Evolutionary conservation across 2,113 vertebrate species (phyloP), one percentile per base, ranked within the genome.

Genomic region (Nibea albiflora): DNA sequence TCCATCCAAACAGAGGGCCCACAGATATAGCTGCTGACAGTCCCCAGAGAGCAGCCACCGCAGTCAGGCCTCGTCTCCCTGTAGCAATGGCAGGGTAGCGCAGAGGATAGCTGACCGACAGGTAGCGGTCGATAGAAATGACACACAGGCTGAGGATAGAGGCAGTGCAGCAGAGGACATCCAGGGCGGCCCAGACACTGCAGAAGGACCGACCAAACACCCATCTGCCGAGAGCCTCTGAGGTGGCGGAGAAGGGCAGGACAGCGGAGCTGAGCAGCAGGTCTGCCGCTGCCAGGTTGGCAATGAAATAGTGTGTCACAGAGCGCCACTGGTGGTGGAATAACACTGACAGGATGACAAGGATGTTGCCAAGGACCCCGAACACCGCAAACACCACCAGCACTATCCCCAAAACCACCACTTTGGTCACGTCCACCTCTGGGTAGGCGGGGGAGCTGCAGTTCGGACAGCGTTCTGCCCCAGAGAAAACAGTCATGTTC

Each of bases 141-240:
- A 97, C 95, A 14, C 97, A 99, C 50, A 99, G 95, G 79, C 97
- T 97, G 92, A 99, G 96, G 88, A 99, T 99, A 88, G 98, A 99
- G 6, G 98, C 98, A 0, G 97, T 98, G 94, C 97, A 98, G 90
- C 98, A 99, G 0, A 99, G 95, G 16, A 99, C 98, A 0, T 99
- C 98, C 11, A 99, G 95, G 0, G 97, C 98, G 0, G 98, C 96
- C 98, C 98, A 99, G 70, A 96, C 95, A 11, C 93, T 96, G 93
- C 98, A 99, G 88, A 99, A 96, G 57, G 95, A 88, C 16, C 97
- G 95, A 11, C 98, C 97, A 0, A 99, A 99, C 65, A 95, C 95
- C 98, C 98, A 99, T 80, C 96, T 95, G 26, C 96, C 98, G 20
- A 97, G 90, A 52, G 97, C 95, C 91, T 99, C 98, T 2, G 96